These are phyloP conservation scores for Sinopyrophorus schimmeli DNA, from an alignment of 2,888 invertebrate species.

Conservation along the genomic window DNA sequence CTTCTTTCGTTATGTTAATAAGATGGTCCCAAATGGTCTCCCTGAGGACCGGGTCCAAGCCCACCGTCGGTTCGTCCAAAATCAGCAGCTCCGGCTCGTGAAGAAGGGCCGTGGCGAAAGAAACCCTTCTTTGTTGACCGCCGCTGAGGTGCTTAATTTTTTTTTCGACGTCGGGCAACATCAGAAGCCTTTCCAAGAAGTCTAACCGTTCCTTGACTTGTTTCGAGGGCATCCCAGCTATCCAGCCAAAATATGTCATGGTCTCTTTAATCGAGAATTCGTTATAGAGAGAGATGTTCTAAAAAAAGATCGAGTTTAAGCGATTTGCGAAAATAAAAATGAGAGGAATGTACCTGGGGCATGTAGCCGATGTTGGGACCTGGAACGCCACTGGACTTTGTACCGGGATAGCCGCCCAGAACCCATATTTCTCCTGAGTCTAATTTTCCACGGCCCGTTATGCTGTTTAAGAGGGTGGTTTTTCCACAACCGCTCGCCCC, in stretches of 20 bases:
- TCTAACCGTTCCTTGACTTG: conserved; percentile 42
- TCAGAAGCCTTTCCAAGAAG: conserved; percentile 33
- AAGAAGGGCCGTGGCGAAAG: conserved; percentile 83
- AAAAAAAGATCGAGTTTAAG: conserved; percentile 35
- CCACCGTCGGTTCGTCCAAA: conserved; percentile 92
- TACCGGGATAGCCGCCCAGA: conserved; percentile 87
- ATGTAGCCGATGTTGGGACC: conserved; percentile 96
- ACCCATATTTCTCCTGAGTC: conserved; percentile 89
- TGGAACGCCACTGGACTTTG: conserved; percentile 87
- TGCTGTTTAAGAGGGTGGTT: conserved; percentile 89
- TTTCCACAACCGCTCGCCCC: conserved; percentile 98
- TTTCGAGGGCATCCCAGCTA: conserved; percentile 46
- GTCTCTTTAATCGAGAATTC: conserved; percentile 54
- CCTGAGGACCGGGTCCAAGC: conserved; percentile 86
- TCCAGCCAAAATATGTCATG: conserved; percentile 53
- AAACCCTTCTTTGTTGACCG: conserved; percentile 87
- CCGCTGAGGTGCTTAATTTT: conserved; percentile 79
- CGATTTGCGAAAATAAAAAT: too few relatives aligned
- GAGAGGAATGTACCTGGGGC: conserved; percentile 89
- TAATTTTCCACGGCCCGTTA: conserved; percentile 83
- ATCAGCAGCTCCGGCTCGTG: conserved; percentile 89
- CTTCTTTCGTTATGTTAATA: conserved; percentile 75
- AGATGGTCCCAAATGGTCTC: conserved; percentile 87
- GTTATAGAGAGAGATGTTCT: conserved; percentile 53
- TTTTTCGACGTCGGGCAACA: conserved; percentile 43